phyloP scores from a whole-genome alignment of 2,797 vertebrate species.

The Argya squamiceps region DNA sequence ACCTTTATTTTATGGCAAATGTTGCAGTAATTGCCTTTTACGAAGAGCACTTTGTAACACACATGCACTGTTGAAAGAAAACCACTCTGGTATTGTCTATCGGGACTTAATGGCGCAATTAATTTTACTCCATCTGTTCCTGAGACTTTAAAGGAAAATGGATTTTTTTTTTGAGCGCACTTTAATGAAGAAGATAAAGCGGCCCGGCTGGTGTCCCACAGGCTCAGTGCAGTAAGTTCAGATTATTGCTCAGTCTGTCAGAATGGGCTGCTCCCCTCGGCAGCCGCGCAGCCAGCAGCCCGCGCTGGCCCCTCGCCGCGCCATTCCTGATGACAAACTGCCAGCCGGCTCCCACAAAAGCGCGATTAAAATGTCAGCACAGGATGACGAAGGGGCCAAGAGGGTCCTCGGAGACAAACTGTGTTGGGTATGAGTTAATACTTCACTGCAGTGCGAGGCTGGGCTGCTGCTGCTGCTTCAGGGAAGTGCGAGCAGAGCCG shows the following conservation, averaged over 20 bases:
- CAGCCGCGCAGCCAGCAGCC: constrained; percentile 79
- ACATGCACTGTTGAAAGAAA: constrained; percentile 91
- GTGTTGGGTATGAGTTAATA: constrained; percentile 86
- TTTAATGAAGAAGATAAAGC: constrained; percentile 99
- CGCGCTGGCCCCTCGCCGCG: constrained; percentile 81
- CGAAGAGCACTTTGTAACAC: constrained; percentile 89
- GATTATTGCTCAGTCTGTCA: constrained; percentile 90
- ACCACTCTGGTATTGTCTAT: constrained; percentile 91
- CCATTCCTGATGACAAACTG: constrained; percentile 86
- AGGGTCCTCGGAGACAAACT: constrained; percentile 84
- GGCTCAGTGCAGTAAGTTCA: constrained; percentile 89
- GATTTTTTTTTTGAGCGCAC: constrained; percentile 91
- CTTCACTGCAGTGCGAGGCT: constrained; percentile 78
- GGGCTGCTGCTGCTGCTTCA: constrained; percentile 69
- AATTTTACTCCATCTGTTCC: constrained; percentile 96
- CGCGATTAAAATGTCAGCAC: constrained; percentile 89
- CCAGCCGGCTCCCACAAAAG: constrained; percentile 87
- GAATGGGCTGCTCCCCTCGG: constrained; percentile 83
- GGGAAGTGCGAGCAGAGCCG: constrained; percentile 49
- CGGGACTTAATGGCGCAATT: constrained; percentile 95
- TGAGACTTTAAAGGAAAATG: constrained; percentile 96
- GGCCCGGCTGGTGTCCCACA: constrained; percentile 87
- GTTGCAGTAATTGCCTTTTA: constrained; percentile 93
- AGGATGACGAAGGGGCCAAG: constrained; percentile 84
- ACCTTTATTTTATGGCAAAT: constrained; percentile 93